Conservation (phyloP, 2,888 invertebrate genomes). For the Yponomeuta evonymella region DNA sequence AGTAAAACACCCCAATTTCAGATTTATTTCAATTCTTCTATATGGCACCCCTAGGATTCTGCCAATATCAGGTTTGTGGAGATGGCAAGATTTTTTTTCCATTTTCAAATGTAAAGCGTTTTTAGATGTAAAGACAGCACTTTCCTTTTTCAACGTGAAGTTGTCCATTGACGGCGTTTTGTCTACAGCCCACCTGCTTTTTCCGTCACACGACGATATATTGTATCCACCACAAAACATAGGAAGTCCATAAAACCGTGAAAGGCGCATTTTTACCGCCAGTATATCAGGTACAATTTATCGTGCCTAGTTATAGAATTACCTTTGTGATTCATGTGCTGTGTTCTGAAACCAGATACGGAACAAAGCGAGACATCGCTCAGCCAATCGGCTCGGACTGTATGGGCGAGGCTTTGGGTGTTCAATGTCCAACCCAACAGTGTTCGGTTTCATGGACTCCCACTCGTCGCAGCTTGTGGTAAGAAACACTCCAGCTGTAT, state of each 20-base stretch:
- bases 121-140: too few relatives aligned
- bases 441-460: slow-evolving; percentile 29
- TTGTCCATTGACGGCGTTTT: neutral
- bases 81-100: too few relatives aligned
- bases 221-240: neutral
- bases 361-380: slow-evolving; percentile 35
- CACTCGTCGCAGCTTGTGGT: neutral
- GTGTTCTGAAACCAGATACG: slow-evolving; percentile 42
- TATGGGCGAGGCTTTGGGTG: slow-evolving; percentile 42
- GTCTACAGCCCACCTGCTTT: neutral
- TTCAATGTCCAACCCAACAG: slow-evolving; percentile 25
- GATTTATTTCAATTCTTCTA: too few relatives aligned
- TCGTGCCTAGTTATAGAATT: slow-evolving; percentile 30
- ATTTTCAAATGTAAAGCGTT: too few relatives aligned
- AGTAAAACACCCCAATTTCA: too few relatives aligned
- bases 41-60: too few relatives aligned
- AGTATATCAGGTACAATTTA: slow-evolving; percentile 25
- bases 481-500: neutral
- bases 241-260: neutral
- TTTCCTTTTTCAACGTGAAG: too few relatives aligned
- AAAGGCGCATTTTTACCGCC: neutral
- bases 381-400: slow-evolving; percentile 42
- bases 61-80: too few relatives aligned
- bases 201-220: neutral
- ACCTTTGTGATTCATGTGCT: slow-evolving; percentile 35